Conservation (phyloP, 1,140 invertebrate genomes). For the Teleopsis dalmanni region DNA sequence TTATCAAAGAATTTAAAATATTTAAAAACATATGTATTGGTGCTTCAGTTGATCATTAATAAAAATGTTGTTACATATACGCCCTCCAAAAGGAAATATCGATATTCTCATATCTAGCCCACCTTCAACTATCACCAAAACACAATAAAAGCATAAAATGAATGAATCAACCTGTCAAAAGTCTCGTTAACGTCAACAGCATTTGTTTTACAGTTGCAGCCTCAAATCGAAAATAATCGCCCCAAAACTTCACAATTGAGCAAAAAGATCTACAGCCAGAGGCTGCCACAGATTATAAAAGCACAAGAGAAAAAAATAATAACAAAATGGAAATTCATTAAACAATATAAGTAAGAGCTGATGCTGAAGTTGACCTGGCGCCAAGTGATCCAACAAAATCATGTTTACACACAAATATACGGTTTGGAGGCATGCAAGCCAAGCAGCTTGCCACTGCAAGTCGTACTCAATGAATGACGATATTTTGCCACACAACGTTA, state of each 20-base stretch:
- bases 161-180: slow-evolving; percentile 45
- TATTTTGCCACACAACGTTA: no score
- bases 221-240: slow-evolving; percentile 16
- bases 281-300: background rate
- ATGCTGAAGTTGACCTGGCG: slow-evolving; percentile 13
- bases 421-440: no score
- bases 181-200: slow-evolving; percentile 45
- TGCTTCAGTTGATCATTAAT: no score
- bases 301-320: background rate
- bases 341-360: slow-evolving; percentile 3
- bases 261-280: slow-evolving; percentile 6
- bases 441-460: no score
- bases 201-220: slow-evolving; percentile 23
- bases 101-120: no score
- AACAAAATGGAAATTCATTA: slow-evolving; percentile 15
- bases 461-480: no score
- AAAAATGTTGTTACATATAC: no score
- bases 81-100: no score
- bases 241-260: slow-evolving; percentile 9
- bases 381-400: slow-evolving; percentile 9
- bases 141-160: background rate
- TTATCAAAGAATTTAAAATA: no score
- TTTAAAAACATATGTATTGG: no score
- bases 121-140: no score
- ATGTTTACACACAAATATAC: background rate